These are phyloP conservation scores for Oceanodroma tethys DNA, from an alignment of 2,113 vertebrate genomes.

Conservation along the genomic window DNA sequence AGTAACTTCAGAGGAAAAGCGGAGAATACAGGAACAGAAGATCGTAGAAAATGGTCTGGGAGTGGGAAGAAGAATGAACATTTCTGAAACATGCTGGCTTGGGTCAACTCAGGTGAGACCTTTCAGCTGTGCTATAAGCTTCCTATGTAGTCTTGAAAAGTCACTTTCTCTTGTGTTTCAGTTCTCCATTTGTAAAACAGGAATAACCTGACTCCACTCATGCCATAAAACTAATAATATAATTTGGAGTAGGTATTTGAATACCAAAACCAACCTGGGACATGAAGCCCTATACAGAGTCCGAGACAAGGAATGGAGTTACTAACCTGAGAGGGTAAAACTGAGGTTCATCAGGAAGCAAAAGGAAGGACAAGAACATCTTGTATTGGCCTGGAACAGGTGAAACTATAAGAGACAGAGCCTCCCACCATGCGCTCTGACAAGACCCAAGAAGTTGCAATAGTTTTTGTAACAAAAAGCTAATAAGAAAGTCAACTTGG, in stretches of 20 bases:
- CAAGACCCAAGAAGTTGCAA: background rate
- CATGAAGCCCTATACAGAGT: background rate
- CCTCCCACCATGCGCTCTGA: background rate
- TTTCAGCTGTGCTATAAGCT: background rate
- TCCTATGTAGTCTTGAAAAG: background rate
- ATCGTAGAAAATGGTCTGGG: background rate
- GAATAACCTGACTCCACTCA: background rate
- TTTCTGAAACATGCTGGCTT: background rate
- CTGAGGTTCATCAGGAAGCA: background rate
- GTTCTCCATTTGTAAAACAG: background rate
- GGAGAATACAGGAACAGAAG: background rate
- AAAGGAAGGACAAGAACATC: background rate
- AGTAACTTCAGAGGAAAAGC: background rate
- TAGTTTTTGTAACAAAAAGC: background rate
- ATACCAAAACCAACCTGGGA: background rate
- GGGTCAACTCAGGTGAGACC: background rate
- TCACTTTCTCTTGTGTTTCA: background rate
- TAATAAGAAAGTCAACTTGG: background rate
- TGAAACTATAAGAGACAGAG: background rate
- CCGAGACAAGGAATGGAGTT: background rate
- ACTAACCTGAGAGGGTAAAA: background rate
- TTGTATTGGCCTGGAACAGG: background rate
- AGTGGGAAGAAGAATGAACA: background rate
- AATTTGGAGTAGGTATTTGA: background rate
- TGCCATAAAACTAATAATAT: background rate